A percentile compares a stretch with the other conserved stretches of the same genome.
These are phyloP conservation scores for Corythornis madagascariensis DNA, from an alignment of 2,113 vertebrate genomes.

Conservation along the genomic window DNA sequence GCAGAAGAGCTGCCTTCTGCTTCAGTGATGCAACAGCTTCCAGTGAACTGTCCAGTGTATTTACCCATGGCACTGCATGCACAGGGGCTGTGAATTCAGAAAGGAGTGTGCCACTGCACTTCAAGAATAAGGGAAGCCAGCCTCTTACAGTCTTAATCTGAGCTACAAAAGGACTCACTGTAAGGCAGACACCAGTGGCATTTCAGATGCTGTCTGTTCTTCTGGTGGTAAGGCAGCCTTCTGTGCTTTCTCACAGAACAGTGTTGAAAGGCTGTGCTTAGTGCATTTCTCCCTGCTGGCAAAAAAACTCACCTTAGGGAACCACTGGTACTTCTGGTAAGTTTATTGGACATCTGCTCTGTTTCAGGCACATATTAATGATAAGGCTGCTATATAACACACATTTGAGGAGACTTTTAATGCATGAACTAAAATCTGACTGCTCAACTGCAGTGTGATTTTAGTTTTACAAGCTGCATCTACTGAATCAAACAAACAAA, in stretches of 20 bases:
- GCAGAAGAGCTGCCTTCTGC: not conserved
- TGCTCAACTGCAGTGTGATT: accelerated
- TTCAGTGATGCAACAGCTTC: accelerated
- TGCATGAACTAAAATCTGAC: not conserved
- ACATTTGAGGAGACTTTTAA: not conserved
- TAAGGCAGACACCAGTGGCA: not conserved
- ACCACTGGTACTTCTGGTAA: not conserved
- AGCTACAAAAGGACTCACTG: not conserved
- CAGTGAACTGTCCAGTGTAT: not conserved
- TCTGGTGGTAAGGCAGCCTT: not conserved
- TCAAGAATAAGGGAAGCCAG: not conserved
- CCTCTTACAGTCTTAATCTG: not conserved
- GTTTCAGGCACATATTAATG: not conserved
- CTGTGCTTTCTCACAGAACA: not conserved
- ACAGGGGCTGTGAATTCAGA: accelerated
- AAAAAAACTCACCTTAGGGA: not conserved
- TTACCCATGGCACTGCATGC: not conserved
- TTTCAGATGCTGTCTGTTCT: not conserved
- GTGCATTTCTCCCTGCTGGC: not conserved
- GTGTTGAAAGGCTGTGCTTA: not conserved
- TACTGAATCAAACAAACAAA: not conserved
- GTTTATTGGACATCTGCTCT: not conserved
- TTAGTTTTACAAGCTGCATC: not conserved
- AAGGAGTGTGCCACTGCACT: not conserved
- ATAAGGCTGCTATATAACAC: not conserved